Evolutionary conservation across 2,888 invertebrate species (phyloP).

Genomic region (Sclerodermus sp.): DNA sequence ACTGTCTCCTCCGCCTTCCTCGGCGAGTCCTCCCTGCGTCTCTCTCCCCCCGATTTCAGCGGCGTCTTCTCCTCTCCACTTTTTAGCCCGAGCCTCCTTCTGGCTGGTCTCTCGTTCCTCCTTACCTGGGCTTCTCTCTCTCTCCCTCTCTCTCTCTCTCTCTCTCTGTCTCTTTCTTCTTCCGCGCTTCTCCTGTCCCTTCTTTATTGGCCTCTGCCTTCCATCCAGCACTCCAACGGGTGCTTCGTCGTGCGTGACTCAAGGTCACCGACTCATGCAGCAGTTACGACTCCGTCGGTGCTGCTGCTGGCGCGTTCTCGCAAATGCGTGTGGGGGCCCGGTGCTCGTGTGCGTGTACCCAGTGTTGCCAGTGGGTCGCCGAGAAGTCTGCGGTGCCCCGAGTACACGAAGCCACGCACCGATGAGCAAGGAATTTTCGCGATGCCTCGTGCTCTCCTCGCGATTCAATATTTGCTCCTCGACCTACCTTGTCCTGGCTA

Average conservation of each 20-base stretch:
- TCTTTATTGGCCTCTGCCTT: slow-evolving; percentile 5
- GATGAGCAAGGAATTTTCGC: not conserved
- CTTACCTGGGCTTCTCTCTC: slow-evolving; percentile 5
- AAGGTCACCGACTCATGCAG: slow-evolving; percentile 34
- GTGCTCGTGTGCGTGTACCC: slow-evolving; percentile 3
- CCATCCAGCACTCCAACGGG: slow-evolving; percentile 14
- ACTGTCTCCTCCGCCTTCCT: too few species aligned
- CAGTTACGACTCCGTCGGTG: slow-evolving; percentile 4
- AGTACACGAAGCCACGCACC: not conserved
- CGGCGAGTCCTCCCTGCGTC: not conserved
- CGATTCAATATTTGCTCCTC: too few species aligned
- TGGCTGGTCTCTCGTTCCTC: slow-evolving; percentile 4
- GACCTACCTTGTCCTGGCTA: too few species aligned
- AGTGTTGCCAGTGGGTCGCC: slow-evolving; percentile 9
- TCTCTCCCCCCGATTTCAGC: slow-evolving; percentile 4
- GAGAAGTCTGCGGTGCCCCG: not conserved
- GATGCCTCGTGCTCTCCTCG: not conserved
- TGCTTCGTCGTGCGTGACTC: slow-evolving; percentile 38
- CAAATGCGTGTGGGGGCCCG: slow-evolving; percentile 1
- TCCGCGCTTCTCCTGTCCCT: slow-evolving; percentile 12
- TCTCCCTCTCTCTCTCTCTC: slow-evolving; percentile 2
- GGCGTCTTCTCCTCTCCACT: slow-evolving; percentile 6
- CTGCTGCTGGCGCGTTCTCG: slow-evolving; percentile 1
- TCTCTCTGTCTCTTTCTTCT: slow-evolving; percentile 10
- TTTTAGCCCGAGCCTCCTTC: too few species aligned